Evolutionary conservation across 2,888 invertebrate genomes (phyloP).

Genomic region (Sphinx pinastri): DNA sequence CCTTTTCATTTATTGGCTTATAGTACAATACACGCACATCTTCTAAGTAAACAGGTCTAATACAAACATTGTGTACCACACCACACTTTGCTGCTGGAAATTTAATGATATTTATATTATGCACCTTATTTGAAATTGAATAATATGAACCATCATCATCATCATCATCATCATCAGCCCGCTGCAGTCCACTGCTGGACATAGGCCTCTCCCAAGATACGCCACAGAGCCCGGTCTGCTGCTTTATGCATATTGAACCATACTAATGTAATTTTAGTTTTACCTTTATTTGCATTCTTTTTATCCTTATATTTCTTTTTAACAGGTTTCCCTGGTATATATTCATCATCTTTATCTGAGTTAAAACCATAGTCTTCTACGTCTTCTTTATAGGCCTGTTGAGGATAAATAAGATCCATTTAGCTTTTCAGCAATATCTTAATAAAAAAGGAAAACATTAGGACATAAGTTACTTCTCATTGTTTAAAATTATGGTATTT

Average conservation of each 20-base stretch:
- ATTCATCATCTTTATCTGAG: slow-evolving; percentile 40
- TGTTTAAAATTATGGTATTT: too few species aligned
- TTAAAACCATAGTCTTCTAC: slow-evolving; percentile 37
- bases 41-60: slow-evolving; percentile 56
- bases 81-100: background rate
- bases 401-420: background rate
- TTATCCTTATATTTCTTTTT: slow-evolving; percentile 29
- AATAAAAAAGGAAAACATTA: background rate
- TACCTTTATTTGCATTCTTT: slow-evolving; percentile 33
- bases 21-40: slow-evolving; percentile 47
- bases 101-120: background rate
- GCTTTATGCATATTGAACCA: too few species aligned
- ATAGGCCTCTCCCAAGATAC: too few species aligned
- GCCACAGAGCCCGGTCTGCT: too few species aligned
- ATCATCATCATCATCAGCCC: too few species aligned
- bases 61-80: slow-evolving; percentile 35
- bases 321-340: slow-evolving; percentile 24
- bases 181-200: too few species aligned
- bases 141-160: too few species aligned
- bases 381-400: slow-evolving; percentile 31
- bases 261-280: background rate
- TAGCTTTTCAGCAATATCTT: background rate
- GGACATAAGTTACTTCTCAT: background rate
- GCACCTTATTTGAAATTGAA: too few species aligned
- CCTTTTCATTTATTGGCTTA: slow-evolving; percentile 13